phyloP scores from a whole-genome alignment of 2,797 vertebrate genomes.

The Lacerta agilis region DNA sequence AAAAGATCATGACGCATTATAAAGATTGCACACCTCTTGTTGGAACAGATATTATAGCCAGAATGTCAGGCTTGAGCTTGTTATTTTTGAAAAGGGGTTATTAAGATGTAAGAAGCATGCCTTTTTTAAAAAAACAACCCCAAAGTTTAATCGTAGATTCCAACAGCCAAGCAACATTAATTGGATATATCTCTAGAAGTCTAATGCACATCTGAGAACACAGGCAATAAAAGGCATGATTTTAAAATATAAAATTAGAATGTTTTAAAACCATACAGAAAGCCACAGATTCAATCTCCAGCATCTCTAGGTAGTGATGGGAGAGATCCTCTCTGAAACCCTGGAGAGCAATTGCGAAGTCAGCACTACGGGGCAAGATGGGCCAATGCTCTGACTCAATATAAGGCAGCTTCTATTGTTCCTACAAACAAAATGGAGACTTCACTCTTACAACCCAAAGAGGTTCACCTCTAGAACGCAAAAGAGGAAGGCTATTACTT shows the following conservation, averaged over 20 bases:
- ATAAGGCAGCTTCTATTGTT: too few species aligned
- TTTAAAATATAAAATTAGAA: neutral
- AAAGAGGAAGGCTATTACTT: neutral
- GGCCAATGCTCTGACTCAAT: too few species aligned
- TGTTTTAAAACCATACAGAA: neutral
- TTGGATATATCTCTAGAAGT: neutral
- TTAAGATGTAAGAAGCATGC: neutral
- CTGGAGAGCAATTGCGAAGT: too few species aligned
- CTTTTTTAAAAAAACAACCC: neutral
- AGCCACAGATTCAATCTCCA: too few species aligned
- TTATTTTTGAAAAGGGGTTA: neutral
- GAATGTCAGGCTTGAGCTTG: neutral
- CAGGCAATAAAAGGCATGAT: neutral
- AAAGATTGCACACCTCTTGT: neutral
- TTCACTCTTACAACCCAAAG: neutral
- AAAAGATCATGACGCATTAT: neutral
- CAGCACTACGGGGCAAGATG: too few species aligned
- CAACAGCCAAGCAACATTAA: neutral
- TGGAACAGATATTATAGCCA: neutral
- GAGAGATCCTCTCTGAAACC: too few species aligned
- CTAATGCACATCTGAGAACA: neutral
- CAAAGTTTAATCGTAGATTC: neutral
- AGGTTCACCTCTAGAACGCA: neutral
- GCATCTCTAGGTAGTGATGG: too few species aligned
- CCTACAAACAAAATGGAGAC: neutral